A percentile compares a stretch with the other conserved stretches of the same genome.
Evolutionary conservation across 2,888 invertebrate species (phyloP).

Genomic region (Adela reaumurella): DNA sequence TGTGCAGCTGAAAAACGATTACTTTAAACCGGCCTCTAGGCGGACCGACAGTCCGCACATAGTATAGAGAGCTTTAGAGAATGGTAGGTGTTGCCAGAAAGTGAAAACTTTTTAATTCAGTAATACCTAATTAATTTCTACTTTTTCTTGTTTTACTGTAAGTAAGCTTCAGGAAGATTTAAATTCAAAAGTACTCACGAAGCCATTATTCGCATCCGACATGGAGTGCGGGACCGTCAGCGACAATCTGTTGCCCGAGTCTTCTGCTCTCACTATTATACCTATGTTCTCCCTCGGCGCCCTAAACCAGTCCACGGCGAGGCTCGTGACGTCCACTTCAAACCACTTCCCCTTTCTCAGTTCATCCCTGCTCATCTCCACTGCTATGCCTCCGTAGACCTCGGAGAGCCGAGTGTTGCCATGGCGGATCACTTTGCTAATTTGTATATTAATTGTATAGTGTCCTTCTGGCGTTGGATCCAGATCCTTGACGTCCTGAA

Average conservation of each 20-base stretch:
- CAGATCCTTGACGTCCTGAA: constrained; percentile 44
- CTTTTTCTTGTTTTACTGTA: no score
- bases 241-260: constrained; percentile 56
- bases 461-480: constrained; percentile 26
- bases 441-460: constrained; percentile 35
- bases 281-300: constrained; percentile 72
- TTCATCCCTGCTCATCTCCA: constrained; percentile 49
- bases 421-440: constrained; percentile 39
- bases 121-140: constrained; percentile 22
- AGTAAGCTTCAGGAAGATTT: no score
- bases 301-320: constrained; percentile 75
- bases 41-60: no score
- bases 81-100: no score
- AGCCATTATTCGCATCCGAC: constrained; percentile 50
- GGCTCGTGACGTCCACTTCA: constrained; percentile 67
- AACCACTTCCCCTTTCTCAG: constrained; percentile 65
- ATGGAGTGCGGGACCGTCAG: constrained; percentile 68
- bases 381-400: constrained; percentile 32
- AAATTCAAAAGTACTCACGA: constrained; percentile 28
- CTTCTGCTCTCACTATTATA: constrained; percentile 68
- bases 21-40: no score
- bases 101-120: no score
- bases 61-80: no score
- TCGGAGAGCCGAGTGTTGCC: constrained; percentile 35
- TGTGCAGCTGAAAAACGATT: no score